phyloP scores from a whole-genome alignment of 2,888 invertebrate genomes.

The Eulithis prunata region DNA sequence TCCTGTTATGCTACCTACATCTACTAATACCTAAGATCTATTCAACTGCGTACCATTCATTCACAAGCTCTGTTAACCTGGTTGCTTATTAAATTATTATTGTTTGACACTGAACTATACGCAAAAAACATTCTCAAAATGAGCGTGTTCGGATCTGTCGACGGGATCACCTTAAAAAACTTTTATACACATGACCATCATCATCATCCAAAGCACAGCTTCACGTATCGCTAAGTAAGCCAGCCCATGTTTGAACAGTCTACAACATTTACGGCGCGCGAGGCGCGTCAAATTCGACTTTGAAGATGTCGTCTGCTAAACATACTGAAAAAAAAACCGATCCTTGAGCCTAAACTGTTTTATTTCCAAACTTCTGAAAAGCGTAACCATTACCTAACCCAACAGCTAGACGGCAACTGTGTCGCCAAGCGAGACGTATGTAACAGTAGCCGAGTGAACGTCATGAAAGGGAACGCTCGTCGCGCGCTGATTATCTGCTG shows the following conservation, averaged over 20 bases:
- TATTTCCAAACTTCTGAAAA: background rate
- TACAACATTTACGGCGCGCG: too few relatives aligned
- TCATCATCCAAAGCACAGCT: too few relatives aligned
- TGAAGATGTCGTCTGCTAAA: background rate
- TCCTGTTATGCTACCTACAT: conserved; percentile 39
- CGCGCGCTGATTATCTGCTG: conserved; percentile 29
- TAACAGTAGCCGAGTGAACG: conserved; percentile 35
- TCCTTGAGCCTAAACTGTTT: too few relatives aligned
- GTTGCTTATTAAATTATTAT: background rate
- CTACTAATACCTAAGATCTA: background rate
- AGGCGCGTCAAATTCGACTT: too few relatives aligned
- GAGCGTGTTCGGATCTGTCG: too few relatives aligned
- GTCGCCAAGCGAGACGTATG: conserved; percentile 24
- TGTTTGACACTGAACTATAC: too few relatives aligned
- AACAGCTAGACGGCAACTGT: conserved; percentile 27
- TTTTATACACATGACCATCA: too few relatives aligned
- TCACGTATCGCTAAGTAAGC: too few relatives aligned
- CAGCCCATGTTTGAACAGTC: too few relatives aligned
- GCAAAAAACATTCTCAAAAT: too few relatives aligned
- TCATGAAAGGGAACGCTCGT: conserved; percentile 26
- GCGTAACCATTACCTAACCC: conserved; percentile 29
- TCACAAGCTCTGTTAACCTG: background rate
- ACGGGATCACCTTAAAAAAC: too few relatives aligned
- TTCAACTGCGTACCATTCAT: conserved; percentile 16
- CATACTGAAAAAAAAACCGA: background rate